phyloP scores from a whole-genome alignment of 2,888 invertebrate species.

The Copidosoma aretas region DNA sequence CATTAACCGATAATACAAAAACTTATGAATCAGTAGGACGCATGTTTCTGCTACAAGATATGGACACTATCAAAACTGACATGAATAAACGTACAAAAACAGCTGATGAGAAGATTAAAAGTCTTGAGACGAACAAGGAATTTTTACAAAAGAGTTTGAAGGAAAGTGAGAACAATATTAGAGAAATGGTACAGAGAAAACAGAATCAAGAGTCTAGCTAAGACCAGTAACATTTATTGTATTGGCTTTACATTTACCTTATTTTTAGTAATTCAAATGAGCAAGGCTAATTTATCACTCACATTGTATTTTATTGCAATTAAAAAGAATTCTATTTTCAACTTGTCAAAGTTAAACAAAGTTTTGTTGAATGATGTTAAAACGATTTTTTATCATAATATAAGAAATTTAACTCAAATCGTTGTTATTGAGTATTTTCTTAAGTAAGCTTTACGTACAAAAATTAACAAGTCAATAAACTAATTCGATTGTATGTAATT shows the following conservation, averaged over 20 bases:
- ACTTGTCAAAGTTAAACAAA: no score
- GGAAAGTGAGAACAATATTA: conserved; percentile 83
- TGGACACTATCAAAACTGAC: conserved; percentile 70
- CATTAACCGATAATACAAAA: conserved; percentile 70
- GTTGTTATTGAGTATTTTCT: no score
- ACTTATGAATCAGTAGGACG: conserved; percentile 84
- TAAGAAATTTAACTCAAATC: no score
- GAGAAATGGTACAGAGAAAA: conserved; percentile 80
- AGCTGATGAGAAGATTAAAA: conserved; percentile 73
- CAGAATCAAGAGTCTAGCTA: conserved; percentile 49
- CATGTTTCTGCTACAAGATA: conserved; percentile 80
- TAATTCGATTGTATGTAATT: no score
- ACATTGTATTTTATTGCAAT: no score
- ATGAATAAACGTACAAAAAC: conserved; percentile 68
- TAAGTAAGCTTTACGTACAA: no score
- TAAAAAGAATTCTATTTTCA: no score
- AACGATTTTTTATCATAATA: no score
- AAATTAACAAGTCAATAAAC: no score
- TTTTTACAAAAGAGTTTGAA: conserved; percentile 82
- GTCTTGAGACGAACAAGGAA: conserved; percentile 76
- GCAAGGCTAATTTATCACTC: no score
- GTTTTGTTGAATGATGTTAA: no score
- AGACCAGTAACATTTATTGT: not conserved
- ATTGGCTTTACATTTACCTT: not conserved
- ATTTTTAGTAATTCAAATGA: no score